Evolutionary conservation across 2,113 vertebrate genomes (phyloP).

Genomic region (Pygoscelis antarcticus): DNA sequence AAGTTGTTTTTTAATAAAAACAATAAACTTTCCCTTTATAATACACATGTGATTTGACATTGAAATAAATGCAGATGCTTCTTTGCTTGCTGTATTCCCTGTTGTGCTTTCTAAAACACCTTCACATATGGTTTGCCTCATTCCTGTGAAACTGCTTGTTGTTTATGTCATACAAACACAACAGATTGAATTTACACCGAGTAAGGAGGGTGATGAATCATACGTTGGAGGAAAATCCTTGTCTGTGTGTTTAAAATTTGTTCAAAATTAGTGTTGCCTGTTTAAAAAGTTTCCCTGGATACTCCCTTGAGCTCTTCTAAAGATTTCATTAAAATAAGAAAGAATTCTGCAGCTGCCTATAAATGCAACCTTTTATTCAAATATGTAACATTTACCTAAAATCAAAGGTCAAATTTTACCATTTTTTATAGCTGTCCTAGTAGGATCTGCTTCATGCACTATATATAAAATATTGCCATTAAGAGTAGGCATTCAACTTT

Average conservation of each 20-base stretch:
- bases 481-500: background rate
- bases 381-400: slow-evolving; percentile 42
- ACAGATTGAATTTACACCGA: slow-evolving; percentile 80
- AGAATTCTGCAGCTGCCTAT: background rate
- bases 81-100: slow-evolving; percentile 80
- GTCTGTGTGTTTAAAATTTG: slow-evolving; percentile 61
- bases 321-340: background rate
- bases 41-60: slow-evolving; percentile 79
- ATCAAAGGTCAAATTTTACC: slow-evolving; percentile 41
- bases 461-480: background rate
- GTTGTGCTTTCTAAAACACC: slow-evolving; percentile 82
- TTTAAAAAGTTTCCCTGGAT: slow-evolving; percentile 24
- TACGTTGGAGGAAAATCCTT: slow-evolving; percentile 65
- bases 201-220: slow-evolving; percentile 73
- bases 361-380: slow-evolving; percentile 47
- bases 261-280: slow-evolving; percentile 58
- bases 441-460: background rate
- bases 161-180: slow-evolving; percentile 81
- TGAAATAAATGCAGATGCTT: slow-evolving; percentile 83
- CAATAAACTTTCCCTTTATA: slow-evolving; percentile 77
- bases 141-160: slow-evolving; percentile 79
- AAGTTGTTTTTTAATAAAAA: slow-evolving; percentile 74
- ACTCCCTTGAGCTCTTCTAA: background rate
- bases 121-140: slow-evolving; percentile 83
- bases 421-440: slow-evolving; percentile 10